Evolutionary conservation across 2,113 vertebrate genomes (phyloP), one percentile per base, ranked within the genome.

Genomic region (Passer montanus): DNA sequence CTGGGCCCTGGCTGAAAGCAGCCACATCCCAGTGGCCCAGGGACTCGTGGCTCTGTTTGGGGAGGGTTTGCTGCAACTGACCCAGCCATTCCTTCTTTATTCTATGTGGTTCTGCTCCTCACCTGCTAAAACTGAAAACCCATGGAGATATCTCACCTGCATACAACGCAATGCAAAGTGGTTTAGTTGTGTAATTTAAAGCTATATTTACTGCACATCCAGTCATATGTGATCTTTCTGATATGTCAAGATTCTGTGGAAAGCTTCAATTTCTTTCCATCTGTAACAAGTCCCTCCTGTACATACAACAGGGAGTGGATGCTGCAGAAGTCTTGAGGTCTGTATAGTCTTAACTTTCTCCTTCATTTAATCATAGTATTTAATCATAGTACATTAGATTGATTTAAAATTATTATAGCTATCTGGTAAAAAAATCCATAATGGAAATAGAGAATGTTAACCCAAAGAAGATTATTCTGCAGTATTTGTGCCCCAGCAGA

Each of bases 401-500:
- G 37, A 37, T 82, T 66, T 78, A 62, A 82, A 75, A 19, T 31
- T 69, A 60, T 47, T 72, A 44, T 16, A 44, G 43, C 16, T 89
- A 19, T 67, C 58, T 77, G 53, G 30, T 64, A 39, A 27, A 60
- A 43, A 14, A 6, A 35, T 11, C 87, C 75, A 10, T 67, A 63
- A 59, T 83, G 67, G 21, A 62, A 83, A 55, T 67, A 37, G 13
- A 63, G 15, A 82, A 68, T 59, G 39, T n/a, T 83, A 90, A 59
- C 33, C 26, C 47, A 70, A 69, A 87, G 58, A 55, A 78, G 75
- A 85, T 95, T 79, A 83, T 83, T 86, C 52, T 75, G n/a, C 67
- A 86, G 67, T 72, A 63, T 79, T 90, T 90, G 35, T 78, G 24
- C 75, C 70, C 49, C 23, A 64, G 64, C 85, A 90, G 91, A 83